These are phyloP conservation scores for Champsocephalus gunnari DNA, from an alignment of 2,797 vertebrate genomes.

Conservation along the genomic window DNA sequence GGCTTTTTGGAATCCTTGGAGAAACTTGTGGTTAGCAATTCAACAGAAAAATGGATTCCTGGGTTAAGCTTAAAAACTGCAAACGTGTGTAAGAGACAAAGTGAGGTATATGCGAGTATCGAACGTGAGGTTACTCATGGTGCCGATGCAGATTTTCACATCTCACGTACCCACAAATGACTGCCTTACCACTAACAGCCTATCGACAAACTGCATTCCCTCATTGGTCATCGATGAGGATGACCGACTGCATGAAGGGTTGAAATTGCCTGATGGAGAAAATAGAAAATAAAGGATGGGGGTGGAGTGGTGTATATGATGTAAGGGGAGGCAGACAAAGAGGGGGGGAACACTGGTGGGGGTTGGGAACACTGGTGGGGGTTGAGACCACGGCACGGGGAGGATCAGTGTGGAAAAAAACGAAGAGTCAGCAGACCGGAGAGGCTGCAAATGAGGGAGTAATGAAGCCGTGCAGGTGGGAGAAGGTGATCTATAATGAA, in stretches of 20 bases:
- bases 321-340: slow-evolving; percentile 55
- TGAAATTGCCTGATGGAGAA: slow-evolving; percentile 60
- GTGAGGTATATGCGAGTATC: background rate
- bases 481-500: slow-evolving; percentile 83
- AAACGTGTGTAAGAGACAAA: background rate
- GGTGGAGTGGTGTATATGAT: slow-evolving; percentile 15
- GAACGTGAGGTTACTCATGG: slow-evolving; percentile 41
- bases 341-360: slow-evolving; percentile 38
- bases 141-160: slow-evolving; percentile 45
- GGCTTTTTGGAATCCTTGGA: slow-evolving; percentile 10
- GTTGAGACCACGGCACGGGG: slow-evolving; percentile 50
- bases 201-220: slow-evolving; percentile 70
- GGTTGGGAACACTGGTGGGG: slow-evolving; percentile 47
- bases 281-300: slow-evolving; percentile 39
- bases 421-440: slow-evolving; percentile 76
- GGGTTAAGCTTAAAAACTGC: slow-evolving; percentile 1
- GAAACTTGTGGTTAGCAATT: background rate
- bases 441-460: slow-evolving; percentile 78
- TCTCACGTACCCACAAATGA: slow-evolving; percentile 79
- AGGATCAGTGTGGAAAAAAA: slow-evolving; percentile 64
- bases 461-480: slow-evolving; percentile 81
- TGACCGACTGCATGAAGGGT: slow-evolving; percentile 43
- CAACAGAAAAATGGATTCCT: background rate
- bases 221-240: slow-evolving; percentile 61
- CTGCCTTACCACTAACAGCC: slow-evolving; percentile 78